Evolutionary conservation across 2,888 invertebrate species (phyloP).

Genomic region (Rhorus exstirpatorius): DNA sequence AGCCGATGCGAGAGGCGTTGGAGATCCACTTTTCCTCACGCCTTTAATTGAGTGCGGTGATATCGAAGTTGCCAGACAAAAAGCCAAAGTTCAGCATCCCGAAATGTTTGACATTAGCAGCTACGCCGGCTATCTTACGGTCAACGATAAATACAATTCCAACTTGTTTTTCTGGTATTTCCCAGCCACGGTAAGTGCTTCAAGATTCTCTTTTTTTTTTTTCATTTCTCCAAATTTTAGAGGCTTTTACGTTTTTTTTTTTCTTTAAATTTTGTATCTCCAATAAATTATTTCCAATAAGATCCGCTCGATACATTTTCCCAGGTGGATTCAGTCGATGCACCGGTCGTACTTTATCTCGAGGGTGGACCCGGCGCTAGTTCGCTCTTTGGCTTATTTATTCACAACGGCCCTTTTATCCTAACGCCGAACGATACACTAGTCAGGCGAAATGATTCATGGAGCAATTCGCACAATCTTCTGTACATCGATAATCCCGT

Average conservation of each 20-base stretch:
- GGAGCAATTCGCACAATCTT: slow-evolving; percentile 93
- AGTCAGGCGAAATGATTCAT: slow-evolving; percentile 91
- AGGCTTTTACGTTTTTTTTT: slow-evolving; percentile 1
- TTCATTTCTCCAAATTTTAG: too few species aligned
- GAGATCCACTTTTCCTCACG: slow-evolving; percentile 91
- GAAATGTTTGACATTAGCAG: slow-evolving; percentile 89
- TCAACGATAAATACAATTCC: slow-evolving; percentile 91
- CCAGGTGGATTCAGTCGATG: slow-evolving; percentile 87
- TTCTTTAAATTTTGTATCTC: too few species aligned
- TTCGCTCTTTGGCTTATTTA: slow-evolving; percentile 93
- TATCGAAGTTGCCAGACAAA: slow-evolving; percentile 89
- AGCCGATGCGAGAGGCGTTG: slow-evolving; percentile 84
- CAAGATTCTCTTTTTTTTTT: too few species aligned
- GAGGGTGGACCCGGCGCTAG: slow-evolving; percentile 95
- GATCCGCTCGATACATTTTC: too few species aligned
- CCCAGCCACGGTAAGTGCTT: slow-evolving; percentile 90
- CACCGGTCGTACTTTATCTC: slow-evolving; percentile 93
- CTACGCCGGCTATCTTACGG: slow-evolving; percentile 94
- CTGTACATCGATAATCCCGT: slow-evolving; percentile 97
- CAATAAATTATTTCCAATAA: too few species aligned
- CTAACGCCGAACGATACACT: slow-evolving; percentile 87
- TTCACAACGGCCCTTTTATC: slow-evolving; percentile 93
- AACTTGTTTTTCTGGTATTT: slow-evolving; percentile 98
- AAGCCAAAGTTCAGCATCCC: slow-evolving; percentile 88
- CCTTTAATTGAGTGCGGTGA: slow-evolving; percentile 91